These are phyloP conservation scores for Harpagifer antarcticus DNA, from an alignment of 2,797 vertebrate genomes.

Conservation along the genomic window DNA sequence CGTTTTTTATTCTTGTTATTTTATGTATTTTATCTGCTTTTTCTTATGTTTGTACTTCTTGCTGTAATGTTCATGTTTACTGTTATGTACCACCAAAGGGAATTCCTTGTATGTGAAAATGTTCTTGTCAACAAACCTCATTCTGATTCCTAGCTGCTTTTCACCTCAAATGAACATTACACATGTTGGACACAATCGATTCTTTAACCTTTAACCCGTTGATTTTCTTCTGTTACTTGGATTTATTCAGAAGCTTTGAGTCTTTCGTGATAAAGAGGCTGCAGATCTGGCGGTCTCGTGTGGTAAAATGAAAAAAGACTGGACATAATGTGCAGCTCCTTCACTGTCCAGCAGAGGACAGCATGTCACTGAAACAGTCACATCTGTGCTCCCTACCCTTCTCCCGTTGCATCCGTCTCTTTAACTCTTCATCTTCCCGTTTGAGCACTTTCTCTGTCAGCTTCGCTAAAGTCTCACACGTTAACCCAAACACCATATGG, in stretches of 20 bases:
- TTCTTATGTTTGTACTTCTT: too few relatives aligned
- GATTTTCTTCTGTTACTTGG: background rate
- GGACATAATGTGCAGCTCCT: background rate
- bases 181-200: too few relatives aligned
- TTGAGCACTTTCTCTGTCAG: constrained; percentile 24
- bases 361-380: constrained; percentile 32
- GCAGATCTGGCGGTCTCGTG: constrained; percentile 51
- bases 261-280: background rate
- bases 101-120: too few relatives aligned
- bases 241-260: background rate
- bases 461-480: constrained; percentile 43
- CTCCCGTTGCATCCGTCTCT: background rate
- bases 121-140: too few relatives aligned
- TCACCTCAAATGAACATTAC: too few relatives aligned
- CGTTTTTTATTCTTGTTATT: too few relatives aligned
- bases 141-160: too few relatives aligned
- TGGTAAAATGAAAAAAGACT: constrained; percentile 24
- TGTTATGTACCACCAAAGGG: too few relatives aligned
- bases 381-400: background rate
- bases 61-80: too few relatives aligned
- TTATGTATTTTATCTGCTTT: too few relatives aligned
- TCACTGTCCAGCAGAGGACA: constrained; percentile 70
- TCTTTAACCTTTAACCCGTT: too few relatives aligned
- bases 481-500: constrained; percentile 14
- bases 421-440: constrained; percentile 4